Conservation (phyloP, 2,888 invertebrate genomes). For the Azorinus chamasolen region DNA sequence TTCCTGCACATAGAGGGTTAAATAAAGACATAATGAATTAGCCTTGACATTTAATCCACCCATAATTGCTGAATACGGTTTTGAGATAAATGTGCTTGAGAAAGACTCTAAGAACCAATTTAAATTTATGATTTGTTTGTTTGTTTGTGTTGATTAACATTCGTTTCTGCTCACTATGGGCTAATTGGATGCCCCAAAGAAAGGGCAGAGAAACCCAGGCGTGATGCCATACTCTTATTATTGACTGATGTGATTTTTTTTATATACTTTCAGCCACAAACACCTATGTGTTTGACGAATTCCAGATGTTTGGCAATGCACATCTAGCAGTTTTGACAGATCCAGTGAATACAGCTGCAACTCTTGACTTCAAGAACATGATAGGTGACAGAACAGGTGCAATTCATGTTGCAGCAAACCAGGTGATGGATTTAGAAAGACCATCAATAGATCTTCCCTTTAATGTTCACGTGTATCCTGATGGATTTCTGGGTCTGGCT, state of each 20-base stretch:
- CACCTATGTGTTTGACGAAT: constrained; percentile 72
- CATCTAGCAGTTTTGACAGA: constrained; percentile 76
- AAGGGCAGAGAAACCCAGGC: no score
- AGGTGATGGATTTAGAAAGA: constrained; percentile 72
- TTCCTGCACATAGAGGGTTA: no score
- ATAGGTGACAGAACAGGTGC: constrained; percentile 79
- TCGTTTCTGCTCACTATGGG: no score
- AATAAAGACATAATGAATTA: no score
- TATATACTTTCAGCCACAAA: constrained; percentile 61
- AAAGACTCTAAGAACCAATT: no score
- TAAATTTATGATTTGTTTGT: no score
- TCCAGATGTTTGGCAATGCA: constrained; percentile 78
- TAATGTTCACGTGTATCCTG: constrained; percentile 75
- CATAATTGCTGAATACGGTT: no score
- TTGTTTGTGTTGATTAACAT: no score
- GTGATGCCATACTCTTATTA: no score
- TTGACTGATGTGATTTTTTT: neutral
- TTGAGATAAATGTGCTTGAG: no score
- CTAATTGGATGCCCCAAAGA: no score
- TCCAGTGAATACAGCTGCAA: constrained; percentile 60
- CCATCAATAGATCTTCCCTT: constrained; percentile 77
- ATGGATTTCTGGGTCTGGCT: constrained; percentile 75
- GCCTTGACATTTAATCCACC: no score
- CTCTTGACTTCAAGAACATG: constrained; percentile 74
- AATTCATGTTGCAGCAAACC: constrained; percentile 72